Base-by-base conservation (phyloP, 23 tunicate species). In the Styela plicata region DNA sequence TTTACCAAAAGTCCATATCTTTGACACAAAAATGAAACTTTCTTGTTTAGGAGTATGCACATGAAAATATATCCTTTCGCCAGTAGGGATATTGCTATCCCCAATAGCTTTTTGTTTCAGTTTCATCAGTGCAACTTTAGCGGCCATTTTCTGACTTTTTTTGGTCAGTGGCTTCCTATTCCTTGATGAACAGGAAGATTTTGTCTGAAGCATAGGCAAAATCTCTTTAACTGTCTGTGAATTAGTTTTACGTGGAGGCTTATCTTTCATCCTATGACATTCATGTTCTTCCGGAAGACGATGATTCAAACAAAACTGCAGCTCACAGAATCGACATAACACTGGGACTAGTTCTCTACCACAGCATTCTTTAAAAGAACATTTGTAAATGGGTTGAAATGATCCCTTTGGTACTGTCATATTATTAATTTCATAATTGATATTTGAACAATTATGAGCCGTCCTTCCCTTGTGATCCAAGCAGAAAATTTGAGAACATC, bases 101-200 rank as follows among this genome's bases (percentile, higher is more conserved):
- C 96, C 96, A 7, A 26, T 69, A 2, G 91, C 86, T 62, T 64
- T 63, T 65, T 61, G 74, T 70, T 90, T 90, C 80, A 90, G 66
- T 63, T 90, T 90, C 96, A 90, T 90, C 13, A 90, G 73, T 24
- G 90, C 87, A 33, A 90, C 74, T 74, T 90, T 90, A 23, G 96
- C 96, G 1, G 96, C 86, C 80, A 90, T 63, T 35, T 78, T 85
- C 33, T 82, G 73, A 19, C 29, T 33, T 17, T 71, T 71, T 3
- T 33, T 33, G 17, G 17, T 71, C 5, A 71, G 3, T 18, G 24
- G 3, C 34, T 71, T 71, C 82, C n/a, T 65, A 80, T 85, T 68
- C 23, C 2, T 65, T 26, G 85, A 64, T 80, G 73, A 24, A 52
- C 36, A 52, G 74, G 80, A 21, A 36, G 85, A 64, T 69, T 84